Conservation (phyloP, 2,797 vertebrate genomes). For the Lacerta bilineata region DNA sequence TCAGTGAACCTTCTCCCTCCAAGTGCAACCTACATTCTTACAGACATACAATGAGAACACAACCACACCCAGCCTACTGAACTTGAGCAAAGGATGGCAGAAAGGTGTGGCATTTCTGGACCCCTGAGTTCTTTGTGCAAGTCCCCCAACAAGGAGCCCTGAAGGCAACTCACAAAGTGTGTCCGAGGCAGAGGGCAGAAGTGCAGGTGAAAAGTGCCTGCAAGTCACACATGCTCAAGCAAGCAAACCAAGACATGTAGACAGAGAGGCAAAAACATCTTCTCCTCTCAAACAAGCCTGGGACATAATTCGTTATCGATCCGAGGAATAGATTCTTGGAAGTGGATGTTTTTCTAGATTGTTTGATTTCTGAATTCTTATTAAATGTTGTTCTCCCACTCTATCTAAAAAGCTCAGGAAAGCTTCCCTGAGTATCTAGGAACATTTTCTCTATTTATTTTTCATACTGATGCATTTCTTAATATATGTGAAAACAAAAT, state of each 20-base stretch:
- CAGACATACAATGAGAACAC: not conserved
- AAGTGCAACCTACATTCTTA: not conserved
- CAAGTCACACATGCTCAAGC: not conserved
- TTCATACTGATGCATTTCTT: not conserved
- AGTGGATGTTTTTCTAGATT: not conserved
- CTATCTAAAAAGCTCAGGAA: not conserved
- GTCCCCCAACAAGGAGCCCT: not conserved
- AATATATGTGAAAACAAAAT: not conserved
- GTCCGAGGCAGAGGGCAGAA: not conserved
- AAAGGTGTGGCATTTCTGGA: not conserved
- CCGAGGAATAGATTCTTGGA: not conserved
- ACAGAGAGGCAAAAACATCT: not conserved
- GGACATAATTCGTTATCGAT: not conserved
- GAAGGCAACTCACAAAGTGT: not conserved
- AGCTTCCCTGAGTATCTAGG: too few species aligned
- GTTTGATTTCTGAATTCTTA: not conserved
- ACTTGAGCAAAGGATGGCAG: not conserved
- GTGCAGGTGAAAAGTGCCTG: not conserved
- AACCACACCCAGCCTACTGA: not conserved
- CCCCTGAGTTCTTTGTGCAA: not conserved
- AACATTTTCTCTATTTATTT: not conserved
- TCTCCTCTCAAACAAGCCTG: too few species aligned
- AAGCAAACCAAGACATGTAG: not conserved
- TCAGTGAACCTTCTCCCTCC: not conserved
- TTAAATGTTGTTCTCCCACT: not conserved